Evolutionary conservation across 2,888 invertebrate species (phyloP).

Genomic region (Periphyllus acericola): DNA sequence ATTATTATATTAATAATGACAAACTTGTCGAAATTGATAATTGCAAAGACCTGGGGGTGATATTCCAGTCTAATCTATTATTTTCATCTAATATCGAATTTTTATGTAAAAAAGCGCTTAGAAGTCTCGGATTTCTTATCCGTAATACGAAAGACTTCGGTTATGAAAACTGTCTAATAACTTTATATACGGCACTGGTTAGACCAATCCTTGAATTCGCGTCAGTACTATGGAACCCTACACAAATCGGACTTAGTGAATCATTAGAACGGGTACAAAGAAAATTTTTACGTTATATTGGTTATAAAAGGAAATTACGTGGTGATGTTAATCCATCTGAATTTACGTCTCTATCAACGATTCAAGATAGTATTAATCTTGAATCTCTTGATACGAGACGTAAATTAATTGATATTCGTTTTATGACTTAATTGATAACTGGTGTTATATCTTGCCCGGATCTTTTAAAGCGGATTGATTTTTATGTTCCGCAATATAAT

Average conservation of each 20-base stretch:
- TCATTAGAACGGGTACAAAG: not conserved
- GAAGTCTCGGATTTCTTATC: not conserved
- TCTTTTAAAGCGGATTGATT: not conserved
- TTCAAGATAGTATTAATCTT: not conserved
- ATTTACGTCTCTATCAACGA: not conserved
- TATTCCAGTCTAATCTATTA: not conserved
- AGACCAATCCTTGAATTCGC: not conserved
- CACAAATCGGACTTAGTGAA: not conserved
- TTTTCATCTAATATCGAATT: conserved; percentile 6
- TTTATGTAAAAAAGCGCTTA: not conserved
- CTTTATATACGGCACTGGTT: not conserved
- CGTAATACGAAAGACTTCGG: not conserved
- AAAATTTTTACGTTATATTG: not conserved
- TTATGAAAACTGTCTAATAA: not conserved
- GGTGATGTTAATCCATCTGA: not conserved
- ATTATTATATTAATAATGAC: not conserved
- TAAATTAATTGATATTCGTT: not conserved
- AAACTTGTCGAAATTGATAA: not conserved
- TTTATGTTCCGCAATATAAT: not conserved
- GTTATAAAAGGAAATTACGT: not conserved
- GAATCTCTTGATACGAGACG: not conserved
- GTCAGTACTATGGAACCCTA: conserved; percentile 7
- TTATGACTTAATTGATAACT: not conserved
- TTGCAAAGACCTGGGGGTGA: not conserved
- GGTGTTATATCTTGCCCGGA: not conserved